phyloP scores from a whole-genome alignment of 2,113 vertebrate genomes.

The Xerus inauris region DNA sequence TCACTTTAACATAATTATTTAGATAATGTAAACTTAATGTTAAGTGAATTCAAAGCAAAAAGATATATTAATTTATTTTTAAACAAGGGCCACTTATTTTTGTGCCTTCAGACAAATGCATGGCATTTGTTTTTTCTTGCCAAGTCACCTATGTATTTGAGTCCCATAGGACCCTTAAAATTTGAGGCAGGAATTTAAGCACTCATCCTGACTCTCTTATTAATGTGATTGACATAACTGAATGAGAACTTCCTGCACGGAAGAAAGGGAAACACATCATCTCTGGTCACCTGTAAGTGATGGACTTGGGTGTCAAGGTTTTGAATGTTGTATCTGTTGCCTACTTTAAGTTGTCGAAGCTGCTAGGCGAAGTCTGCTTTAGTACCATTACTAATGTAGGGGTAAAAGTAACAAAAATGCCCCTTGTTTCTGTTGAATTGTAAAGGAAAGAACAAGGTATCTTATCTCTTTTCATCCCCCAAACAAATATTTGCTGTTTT shows the following conservation, averaged over 20 bases:
- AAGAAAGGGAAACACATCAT: neutral
- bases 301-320: neutral
- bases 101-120: neutral
- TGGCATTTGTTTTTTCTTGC: neutral
- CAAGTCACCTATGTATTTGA: neutral
- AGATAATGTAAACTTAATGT: constrained; percentile 1
- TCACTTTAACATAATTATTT: constrained; percentile 26
- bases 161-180: neutral
- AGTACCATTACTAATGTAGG: neutral
- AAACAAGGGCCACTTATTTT: neutral
- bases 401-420: neutral
- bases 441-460: neutral
- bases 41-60: constrained; percentile 50
- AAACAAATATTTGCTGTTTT: neutral
- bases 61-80: neutral
- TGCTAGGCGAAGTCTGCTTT: neutral
- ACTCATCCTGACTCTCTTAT: neutral
- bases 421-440: constrained; percentile 42
- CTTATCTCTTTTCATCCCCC: neutral
- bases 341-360: neutral
- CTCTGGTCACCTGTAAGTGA: neutral
- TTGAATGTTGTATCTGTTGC: neutral
- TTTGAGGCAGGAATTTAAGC: neutral
- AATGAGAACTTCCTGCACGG: neutral
- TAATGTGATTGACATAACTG: neutral